A percentile compares a stretch with the other conserved stretches of the same genome.
Evolutionary conservation across 1,140 invertebrate genomes (phyloP).

Genomic region (Drosophila setifemur): DNA sequence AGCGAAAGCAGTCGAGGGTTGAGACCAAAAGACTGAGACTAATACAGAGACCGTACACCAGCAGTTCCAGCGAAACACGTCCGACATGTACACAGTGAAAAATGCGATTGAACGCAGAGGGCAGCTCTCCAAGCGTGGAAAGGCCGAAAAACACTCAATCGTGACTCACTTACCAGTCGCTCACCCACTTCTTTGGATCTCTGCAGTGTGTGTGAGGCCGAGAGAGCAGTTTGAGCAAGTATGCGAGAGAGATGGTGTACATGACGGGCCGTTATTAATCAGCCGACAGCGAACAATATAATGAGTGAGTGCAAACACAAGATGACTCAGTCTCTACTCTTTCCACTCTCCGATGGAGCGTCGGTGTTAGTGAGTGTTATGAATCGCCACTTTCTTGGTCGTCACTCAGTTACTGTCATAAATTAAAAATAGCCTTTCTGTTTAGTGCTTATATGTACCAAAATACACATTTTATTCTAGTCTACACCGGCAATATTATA

Average conservation of each 20-base stretch:
- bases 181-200: no score
- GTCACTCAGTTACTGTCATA: conserved; percentile 70
- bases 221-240: conserved; percentile 54
- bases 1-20: conserved; percentile 42
- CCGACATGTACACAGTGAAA: conserved; percentile 64
- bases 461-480: neutral
- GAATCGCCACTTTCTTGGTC: conserved; percentile 67
- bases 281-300: conserved; percentile 60
- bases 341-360: conserved; percentile 20
- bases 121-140: no score
- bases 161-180: no score
- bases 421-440: conserved; percentile 73
- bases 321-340: conserved; percentile 66
- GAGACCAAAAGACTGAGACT: conserved; percentile 50
- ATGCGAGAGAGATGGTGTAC: conserved; percentile 53
- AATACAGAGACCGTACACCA: conserved; percentile 47
- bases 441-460: conserved; percentile 48
- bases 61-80: conserved; percentile 50
- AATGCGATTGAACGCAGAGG: neutral
- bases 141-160: no score
- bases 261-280: conserved; percentile 65
- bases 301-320: conserved; percentile 74
- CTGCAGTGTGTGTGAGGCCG: conserved; percentile 1
- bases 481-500: neutral
- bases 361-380: conserved; percentile 59